phyloP scores from a whole-genome alignment of 2,113 vertebrate genomes.

The Seriola aureovittata region DNA sequence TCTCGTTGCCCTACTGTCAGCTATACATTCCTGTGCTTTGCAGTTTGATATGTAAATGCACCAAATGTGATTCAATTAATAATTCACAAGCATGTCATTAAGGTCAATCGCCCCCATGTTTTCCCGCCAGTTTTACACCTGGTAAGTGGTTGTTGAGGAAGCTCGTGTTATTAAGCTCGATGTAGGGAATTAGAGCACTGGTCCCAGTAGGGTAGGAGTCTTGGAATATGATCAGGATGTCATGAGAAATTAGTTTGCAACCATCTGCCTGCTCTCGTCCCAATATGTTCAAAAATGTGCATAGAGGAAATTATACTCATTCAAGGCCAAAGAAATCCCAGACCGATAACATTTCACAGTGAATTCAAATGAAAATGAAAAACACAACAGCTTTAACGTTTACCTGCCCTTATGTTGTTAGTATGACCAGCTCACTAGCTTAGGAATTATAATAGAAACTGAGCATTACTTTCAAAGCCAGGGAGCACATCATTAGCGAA shows the following conservation, averaged over 20 bases:
- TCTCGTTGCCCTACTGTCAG: background rate
- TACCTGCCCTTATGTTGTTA: background rate
- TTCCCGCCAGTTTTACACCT: conserved; percentile 62
- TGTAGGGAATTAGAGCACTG: conserved; percentile 70
- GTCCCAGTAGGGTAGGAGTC: conserved; percentile 59
- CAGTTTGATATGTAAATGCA: conserved; percentile 47
- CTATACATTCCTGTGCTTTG: background rate
- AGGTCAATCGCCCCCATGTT: conserved; percentile 52
- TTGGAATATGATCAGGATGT: conserved; percentile 71
- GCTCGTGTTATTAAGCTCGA: conserved; percentile 49
- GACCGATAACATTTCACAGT: background rate
- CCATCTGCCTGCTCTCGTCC: conserved; percentile 72
- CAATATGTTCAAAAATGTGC: conserved; percentile 59
- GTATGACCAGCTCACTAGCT: background rate
- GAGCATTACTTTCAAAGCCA: background rate
- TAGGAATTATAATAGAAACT: background rate
- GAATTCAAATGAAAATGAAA: background rate
- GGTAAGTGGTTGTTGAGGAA: conserved; percentile 47
- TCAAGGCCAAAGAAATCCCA: conserved; percentile 15
- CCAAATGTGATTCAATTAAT: conserved; percentile 61
- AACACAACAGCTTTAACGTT: background rate
- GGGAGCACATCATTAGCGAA: background rate
- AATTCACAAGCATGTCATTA: conserved; percentile 58
- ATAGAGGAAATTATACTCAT: conserved; percentile 19
- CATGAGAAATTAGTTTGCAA: conserved; percentile 59